These are phyloP conservation scores for Centropus unirufus DNA, from an alignment of 2,113 vertebrate genomes.

Conservation along the genomic window DNA sequence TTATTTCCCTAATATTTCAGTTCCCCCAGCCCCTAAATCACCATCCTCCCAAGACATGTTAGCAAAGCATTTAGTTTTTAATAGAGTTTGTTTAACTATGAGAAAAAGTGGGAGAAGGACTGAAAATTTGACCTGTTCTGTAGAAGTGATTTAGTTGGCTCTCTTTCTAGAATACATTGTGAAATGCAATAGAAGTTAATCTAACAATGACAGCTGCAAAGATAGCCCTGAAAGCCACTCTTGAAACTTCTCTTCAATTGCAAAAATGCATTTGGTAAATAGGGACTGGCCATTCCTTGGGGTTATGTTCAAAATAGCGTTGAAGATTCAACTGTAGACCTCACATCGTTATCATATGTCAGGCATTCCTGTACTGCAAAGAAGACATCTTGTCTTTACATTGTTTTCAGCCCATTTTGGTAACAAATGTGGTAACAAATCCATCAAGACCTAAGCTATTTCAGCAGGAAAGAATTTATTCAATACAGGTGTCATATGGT, in stretches of 20 bases:
- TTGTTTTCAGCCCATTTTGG: not conserved
- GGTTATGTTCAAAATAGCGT: not conserved
- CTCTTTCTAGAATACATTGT: not conserved
- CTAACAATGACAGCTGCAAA: not conserved
- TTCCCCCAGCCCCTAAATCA: not conserved
- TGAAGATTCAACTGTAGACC: not conserved
- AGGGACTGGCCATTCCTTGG: not conserved
- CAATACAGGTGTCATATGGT: not conserved
- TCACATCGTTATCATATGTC: accelerated
- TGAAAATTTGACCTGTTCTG: not conserved
- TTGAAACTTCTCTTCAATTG: not conserved
- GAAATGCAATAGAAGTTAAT: not conserved
- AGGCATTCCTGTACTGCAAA: not conserved
- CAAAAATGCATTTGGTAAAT: not conserved
- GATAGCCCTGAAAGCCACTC: too few relatives aligned
- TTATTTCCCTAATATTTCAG: not conserved
- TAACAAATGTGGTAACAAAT: not conserved
- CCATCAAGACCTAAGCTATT: not conserved
- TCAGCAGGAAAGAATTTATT: not conserved
- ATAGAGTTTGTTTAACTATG: not conserved
- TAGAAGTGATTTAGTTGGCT: not conserved
- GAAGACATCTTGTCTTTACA: not conserved
- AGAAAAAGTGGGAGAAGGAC: not conserved
- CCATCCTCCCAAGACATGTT: not conserved
- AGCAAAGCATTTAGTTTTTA: not conserved